phyloP scores from a whole-genome alignment of 2,888 invertebrate species.

The Polyommatus icarus region DNA sequence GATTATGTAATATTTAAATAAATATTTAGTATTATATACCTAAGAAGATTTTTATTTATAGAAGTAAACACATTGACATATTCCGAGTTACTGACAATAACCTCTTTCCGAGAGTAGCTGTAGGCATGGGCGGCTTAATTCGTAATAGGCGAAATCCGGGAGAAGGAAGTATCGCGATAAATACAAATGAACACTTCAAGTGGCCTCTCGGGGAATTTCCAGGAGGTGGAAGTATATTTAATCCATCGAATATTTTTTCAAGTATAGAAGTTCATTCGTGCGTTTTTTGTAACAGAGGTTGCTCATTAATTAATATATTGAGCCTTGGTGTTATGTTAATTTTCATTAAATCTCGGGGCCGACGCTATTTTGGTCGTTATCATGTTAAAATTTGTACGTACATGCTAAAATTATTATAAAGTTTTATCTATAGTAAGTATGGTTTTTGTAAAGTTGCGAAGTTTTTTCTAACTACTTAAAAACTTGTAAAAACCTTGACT shows the following conservation, averaged over 20 bases:
- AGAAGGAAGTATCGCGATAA: background rate
- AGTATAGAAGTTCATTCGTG: background rate
- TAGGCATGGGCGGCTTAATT: background rate
- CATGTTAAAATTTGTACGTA: background rate
- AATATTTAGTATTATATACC: background rate
- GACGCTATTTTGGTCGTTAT: background rate
- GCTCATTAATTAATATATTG: constrained; percentile 2
- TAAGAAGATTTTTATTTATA: too few relatives aligned
- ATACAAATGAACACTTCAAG: background rate
- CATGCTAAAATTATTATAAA: background rate
- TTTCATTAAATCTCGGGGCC: constrained; percentile 1
- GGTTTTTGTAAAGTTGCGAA: background rate
- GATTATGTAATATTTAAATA: background rate
- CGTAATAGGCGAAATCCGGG: background rate
- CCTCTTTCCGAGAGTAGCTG: background rate
- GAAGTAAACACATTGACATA: background rate
- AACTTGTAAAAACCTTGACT: background rate
- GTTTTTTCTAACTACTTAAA: background rate
- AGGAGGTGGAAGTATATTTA: background rate
- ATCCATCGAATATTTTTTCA: background rate
- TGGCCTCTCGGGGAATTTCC: background rate
- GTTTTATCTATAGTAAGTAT: too few relatives aligned
- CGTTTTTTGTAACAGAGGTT: background rate
- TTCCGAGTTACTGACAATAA: background rate
- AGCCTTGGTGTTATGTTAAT: constrained; percentile 4